Evolutionary conservation across 2,113 vertebrate genomes (phyloP).

Genomic region (Chloroceryle aenea): DNA sequence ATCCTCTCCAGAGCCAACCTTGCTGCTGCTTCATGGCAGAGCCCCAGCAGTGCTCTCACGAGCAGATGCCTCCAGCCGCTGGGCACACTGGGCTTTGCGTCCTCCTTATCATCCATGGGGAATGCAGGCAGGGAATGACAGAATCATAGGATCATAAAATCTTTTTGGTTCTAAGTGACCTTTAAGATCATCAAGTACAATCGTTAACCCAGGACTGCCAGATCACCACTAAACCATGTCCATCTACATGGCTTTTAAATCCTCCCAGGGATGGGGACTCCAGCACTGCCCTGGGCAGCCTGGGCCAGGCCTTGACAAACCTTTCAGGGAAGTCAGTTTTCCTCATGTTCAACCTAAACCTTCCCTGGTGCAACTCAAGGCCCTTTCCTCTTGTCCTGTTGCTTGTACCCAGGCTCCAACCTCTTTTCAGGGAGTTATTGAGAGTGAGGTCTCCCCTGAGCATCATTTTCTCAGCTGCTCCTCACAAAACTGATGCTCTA

Average conservation of each 20-base stretch:
- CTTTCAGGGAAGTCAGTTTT: not conserved
- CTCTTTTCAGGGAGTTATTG: not conserved
- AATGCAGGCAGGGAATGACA: not conserved
- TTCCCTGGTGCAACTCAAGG: not conserved
- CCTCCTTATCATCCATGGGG: rapidly evolving
- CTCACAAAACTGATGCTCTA: not conserved
- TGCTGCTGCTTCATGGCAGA: not conserved
- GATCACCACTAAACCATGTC: no score
- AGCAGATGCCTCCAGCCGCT: not conserved
- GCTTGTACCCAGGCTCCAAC: not conserved
- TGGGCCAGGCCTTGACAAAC: not conserved
- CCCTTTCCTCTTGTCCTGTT: not conserved
- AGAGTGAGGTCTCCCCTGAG: not conserved
- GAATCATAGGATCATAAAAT: no score
- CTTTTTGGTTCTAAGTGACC: no score
- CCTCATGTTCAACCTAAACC: not conserved
- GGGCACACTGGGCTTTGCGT: rapidly evolving
- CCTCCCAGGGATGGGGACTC: not conserved
- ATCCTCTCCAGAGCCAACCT: not conserved
- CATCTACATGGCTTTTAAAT: not conserved
- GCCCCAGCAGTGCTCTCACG: not conserved
- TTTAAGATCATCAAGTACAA: not conserved
- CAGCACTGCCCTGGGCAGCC: not conserved
- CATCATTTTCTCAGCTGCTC: not conserved
- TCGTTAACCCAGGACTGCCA: not conserved